These are phyloP conservation scores for Omphaloscelis lunosa DNA, from an alignment of 2,888 invertebrate genomes.

Conservation along the genomic window DNA sequence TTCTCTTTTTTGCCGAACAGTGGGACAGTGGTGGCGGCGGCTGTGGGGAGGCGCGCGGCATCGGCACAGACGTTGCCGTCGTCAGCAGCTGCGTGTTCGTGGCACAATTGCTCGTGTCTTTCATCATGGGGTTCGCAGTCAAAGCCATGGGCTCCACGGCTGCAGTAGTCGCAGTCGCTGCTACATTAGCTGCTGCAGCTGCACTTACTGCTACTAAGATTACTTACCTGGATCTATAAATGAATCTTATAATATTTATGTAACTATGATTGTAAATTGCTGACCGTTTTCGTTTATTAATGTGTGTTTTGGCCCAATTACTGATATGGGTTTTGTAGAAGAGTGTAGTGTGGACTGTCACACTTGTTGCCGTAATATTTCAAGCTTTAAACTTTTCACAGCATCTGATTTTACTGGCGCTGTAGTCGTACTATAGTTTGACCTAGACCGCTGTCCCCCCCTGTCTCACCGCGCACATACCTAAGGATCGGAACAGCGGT, in stretches of 20 bases:
- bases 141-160: conserved; percentile 95
- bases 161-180: conserved; percentile 96
- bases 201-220: conserved; percentile 96
- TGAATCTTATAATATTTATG: not conserved
- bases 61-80: conserved; percentile 98
- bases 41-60: conserved; percentile 93
- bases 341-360: not conserved
- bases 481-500: too few relatives aligned
- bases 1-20: conserved; percentile 66
- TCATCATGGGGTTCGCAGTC: conserved; percentile 96
- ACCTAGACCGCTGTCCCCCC: too few relatives aligned
- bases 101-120: conserved; percentile 97
- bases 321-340: not conserved
- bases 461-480: too few relatives aligned
- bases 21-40: conserved; percentile 86
- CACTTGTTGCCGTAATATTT: not conserved
- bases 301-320: conserved; percentile 9
- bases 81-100: conserved; percentile 99
- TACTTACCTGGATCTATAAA: conserved; percentile 96
- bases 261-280: conserved; percentile 1
- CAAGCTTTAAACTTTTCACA: not conserved
- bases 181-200: conserved; percentile 95
- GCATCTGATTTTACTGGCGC: not conserved
- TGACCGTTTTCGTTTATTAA: not conserved
- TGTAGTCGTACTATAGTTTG: not conserved